Percentiles rank a stretch among this genome's conserved stretches.
Evolutionary conservation across 2,888 invertebrate species (phyloP).

Genomic region (Drosophila siamana): DNA sequence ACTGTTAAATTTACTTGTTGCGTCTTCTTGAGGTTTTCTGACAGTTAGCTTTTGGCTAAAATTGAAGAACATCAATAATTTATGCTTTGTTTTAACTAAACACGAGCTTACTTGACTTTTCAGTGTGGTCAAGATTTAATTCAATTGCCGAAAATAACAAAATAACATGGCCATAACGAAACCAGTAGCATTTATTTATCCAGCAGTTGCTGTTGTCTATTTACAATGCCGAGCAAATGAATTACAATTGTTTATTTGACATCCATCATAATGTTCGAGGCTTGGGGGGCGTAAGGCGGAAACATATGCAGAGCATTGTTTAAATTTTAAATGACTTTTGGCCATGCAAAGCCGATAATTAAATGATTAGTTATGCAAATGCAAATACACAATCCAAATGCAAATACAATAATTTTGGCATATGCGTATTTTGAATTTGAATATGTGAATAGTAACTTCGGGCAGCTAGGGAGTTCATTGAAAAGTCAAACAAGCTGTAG

Average conservation of each 20-base stretch:
- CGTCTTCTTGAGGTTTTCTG: neutral
- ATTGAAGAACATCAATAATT: slow-evolving; percentile 2
- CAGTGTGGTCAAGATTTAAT: slow-evolving; percentile 38
- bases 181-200: slow-evolving; percentile 49
- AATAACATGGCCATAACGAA: slow-evolving; percentile 16
- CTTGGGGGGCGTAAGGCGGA: no score
- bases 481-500: neutral
- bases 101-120: slow-evolving; percentile 30
- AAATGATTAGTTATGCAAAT: slow-evolving; percentile 76
- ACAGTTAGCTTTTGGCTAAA: neutral
- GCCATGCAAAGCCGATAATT: slow-evolving; percentile 65
- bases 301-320: slow-evolving; percentile 35
- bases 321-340: slow-evolving; percentile 69
- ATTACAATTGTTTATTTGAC: slow-evolving; percentile 61
- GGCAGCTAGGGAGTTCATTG: neutral
- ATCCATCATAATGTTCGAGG: slow-evolving; percentile 16
- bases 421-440: slow-evolving; percentile 6
- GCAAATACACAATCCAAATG: slow-evolving; percentile 32
- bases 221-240: slow-evolving; percentile 60
- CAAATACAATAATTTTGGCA: slow-evolving; percentile 25
- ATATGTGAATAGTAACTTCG: slow-evolving; percentile 9
- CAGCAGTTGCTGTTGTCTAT: slow-evolving; percentile 25
- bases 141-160: slow-evolving; percentile 52
- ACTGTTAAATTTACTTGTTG: neutral
- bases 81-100: slow-evolving; percentile 36